A percentile compares a stretch with the other conserved stretches of the same genome.
Evolutionary conservation across 2,113 vertebrate genomes (phyloP).

Genomic region (Nanger granti): DNA sequence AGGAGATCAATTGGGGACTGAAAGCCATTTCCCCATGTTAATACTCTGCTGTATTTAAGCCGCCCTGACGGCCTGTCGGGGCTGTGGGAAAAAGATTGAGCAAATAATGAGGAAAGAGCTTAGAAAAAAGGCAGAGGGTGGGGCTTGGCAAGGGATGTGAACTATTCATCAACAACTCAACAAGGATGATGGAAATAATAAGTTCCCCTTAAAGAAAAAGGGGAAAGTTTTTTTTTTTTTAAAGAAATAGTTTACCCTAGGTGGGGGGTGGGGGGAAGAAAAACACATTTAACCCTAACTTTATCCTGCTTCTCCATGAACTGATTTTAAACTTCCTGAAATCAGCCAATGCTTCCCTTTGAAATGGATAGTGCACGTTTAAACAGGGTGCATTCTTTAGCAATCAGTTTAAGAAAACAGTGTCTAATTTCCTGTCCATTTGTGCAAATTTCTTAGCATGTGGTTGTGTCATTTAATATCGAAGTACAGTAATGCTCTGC

Average conservation of each 20-base stretch:
- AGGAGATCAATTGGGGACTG: constrained; percentile 94
- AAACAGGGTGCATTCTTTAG: constrained; percentile 68
- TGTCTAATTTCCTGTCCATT: constrained; percentile 79
- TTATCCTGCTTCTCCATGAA: constrained; percentile 70
- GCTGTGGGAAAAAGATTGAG: constrained; percentile 89
- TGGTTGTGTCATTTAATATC: constrained; percentile 80
- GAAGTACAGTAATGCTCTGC: constrained; percentile 74
- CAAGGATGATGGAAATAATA: constrained; percentile 82
- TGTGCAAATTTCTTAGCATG: constrained; percentile 77
- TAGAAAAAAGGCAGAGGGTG: constrained; percentile 80
- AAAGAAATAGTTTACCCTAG: constrained; percentile 75
- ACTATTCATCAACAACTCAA: constrained; percentile 83
- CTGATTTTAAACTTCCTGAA: constrained; percentile 79
- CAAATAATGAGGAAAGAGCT: constrained; percentile 85
- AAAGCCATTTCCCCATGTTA: constrained; percentile 96
- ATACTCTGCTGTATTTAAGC: constrained; percentile 93
- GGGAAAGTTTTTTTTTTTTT: constrained; percentile 65
- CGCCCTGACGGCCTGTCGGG: constrained; percentile 88
- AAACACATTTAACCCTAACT: constrained; percentile 74
- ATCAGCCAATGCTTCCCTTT: constrained; percentile 69
- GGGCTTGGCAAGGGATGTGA: constrained; percentile 82
- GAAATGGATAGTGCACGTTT: constrained; percentile 75
- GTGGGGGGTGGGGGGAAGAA: background rate
- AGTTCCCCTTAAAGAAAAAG: constrained; percentile 76
- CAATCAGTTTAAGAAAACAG: constrained; percentile 74